phyloP scores from a whole-genome alignment of 2,113 vertebrate genomes.

The Ictalurus punctatus region DNA sequence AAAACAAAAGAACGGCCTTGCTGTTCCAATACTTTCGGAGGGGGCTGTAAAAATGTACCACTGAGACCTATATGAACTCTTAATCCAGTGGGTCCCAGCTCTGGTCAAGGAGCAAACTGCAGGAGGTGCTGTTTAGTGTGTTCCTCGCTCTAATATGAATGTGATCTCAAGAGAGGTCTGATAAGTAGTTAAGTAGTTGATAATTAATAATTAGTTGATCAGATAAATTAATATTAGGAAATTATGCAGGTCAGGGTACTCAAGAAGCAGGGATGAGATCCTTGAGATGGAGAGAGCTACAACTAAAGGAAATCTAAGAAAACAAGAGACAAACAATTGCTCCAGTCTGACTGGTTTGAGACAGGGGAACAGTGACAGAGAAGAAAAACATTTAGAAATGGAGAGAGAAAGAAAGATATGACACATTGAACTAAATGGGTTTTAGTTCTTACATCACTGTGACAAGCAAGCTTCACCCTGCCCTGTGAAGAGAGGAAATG shows the following conservation, averaged over 20 bases:
- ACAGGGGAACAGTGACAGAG: slow-evolving; percentile 54
- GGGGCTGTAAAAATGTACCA: neutral
- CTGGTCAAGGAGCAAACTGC: neutral
- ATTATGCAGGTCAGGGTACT: neutral
- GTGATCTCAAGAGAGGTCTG: neutral
- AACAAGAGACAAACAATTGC: slow-evolving; percentile 52
- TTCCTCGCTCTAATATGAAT: neutral
- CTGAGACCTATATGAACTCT: neutral
- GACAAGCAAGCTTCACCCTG: slow-evolving; percentile 84
- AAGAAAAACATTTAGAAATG: slow-evolving; percentile 52
- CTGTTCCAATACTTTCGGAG: no score
- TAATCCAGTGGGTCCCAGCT: neutral
- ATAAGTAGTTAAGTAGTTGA: neutral
- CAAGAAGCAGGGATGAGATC: neutral
- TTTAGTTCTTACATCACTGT: slow-evolving; percentile 83
- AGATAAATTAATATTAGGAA: neutral
- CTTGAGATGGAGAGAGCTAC: slow-evolving; percentile 8
- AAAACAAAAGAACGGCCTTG: no score
- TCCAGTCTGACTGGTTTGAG: slow-evolving; percentile 65
- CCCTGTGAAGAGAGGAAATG: slow-evolving; percentile 81
- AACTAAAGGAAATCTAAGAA: slow-evolving; percentile 2
- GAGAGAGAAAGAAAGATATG: slow-evolving; percentile 68
- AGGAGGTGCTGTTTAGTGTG: no score
- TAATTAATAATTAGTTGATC: neutral
- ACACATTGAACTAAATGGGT: slow-evolving; percentile 76